These are phyloP conservation scores for Phoxinus dragarum DNA, from an alignment of 2,797 vertebrate genomes.

Conservation along the genomic window DNA sequence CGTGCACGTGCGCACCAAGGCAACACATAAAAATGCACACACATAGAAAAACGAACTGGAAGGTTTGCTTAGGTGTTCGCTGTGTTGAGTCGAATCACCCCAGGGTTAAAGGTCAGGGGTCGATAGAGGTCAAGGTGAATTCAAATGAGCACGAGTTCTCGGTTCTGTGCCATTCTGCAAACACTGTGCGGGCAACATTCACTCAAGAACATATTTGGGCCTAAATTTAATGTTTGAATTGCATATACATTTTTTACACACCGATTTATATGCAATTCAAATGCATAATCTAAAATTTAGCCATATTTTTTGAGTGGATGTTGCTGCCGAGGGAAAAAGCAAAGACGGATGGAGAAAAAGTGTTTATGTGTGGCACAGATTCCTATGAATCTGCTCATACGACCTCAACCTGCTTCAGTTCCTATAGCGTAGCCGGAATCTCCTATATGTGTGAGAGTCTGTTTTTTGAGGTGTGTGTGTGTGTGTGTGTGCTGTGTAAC, in stretches of 20 bases:
- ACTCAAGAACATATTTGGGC: background rate
- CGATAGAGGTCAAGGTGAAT: slow-evolving; percentile 62
- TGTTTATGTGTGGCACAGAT: slow-evolving; percentile 65
- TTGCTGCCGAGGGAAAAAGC: background rate
- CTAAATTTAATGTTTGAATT: background rate
- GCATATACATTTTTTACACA: background rate
- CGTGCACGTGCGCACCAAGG: slow-evolving; percentile 14
- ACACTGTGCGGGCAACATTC: background rate
- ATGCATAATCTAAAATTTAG: background rate
- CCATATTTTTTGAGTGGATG: background rate
- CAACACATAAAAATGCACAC: background rate
- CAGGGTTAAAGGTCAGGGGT: slow-evolving; percentile 71
- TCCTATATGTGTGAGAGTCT: slow-evolving; percentile 54
- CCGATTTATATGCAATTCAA: background rate
- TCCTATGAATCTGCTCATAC: slow-evolving; percentile 73
- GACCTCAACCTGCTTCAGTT: slow-evolving; percentile 72
- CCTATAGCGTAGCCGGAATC: slow-evolving; percentile 69
- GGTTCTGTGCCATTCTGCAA: slow-evolving; percentile 69
- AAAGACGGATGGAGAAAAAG: slow-evolving; percentile 41
- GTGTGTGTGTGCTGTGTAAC: slow-evolving; percentile 61
- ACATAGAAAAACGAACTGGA: slow-evolving; percentile 35
- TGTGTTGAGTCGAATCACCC: slow-evolving; percentile 47
- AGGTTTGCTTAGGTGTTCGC: slow-evolving; percentile 51
- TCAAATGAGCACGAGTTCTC: slow-evolving; percentile 72
- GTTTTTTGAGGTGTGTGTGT: slow-evolving; percentile 56